Conservation (phyloP, 2,113 vertebrate species). For the Sclerurus mexicanus region DNA sequence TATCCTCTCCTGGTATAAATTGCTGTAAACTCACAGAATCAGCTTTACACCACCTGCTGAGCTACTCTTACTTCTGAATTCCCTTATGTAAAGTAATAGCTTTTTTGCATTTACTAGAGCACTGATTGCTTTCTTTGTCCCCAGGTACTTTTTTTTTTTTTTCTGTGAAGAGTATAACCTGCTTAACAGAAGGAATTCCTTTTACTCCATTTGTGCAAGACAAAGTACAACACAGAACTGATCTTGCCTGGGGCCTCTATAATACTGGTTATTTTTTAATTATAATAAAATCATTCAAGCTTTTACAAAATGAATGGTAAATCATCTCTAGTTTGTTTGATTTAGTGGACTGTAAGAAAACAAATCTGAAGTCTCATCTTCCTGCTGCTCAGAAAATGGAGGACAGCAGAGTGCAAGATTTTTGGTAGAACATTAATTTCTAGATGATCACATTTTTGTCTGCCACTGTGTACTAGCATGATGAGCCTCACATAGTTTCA, state of each 20-base stretch:
- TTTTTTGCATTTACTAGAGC: background rate
- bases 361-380: background rate
- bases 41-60: background rate
- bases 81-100: background rate
- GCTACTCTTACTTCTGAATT: background rate
- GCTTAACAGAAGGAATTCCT: background rate
- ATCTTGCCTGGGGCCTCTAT: background rate
- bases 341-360: background rate
- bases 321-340: background rate
- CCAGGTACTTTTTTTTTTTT: background rate
- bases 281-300: background rate
- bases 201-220: background rate
- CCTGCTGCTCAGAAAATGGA: background rate
- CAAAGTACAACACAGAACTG: background rate
- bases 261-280: background rate
- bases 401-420: background rate
- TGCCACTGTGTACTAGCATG: background rate
- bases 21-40: background rate
- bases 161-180: background rate
- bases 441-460: background rate
- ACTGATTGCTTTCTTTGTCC: background rate
- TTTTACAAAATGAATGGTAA: background rate
- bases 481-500: background rate
- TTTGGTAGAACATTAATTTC: background rate
- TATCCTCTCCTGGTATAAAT: background rate